phyloP scores from a whole-genome alignment of 2,797 vertebrate genomes.

The Emys orbicularis region DNA sequence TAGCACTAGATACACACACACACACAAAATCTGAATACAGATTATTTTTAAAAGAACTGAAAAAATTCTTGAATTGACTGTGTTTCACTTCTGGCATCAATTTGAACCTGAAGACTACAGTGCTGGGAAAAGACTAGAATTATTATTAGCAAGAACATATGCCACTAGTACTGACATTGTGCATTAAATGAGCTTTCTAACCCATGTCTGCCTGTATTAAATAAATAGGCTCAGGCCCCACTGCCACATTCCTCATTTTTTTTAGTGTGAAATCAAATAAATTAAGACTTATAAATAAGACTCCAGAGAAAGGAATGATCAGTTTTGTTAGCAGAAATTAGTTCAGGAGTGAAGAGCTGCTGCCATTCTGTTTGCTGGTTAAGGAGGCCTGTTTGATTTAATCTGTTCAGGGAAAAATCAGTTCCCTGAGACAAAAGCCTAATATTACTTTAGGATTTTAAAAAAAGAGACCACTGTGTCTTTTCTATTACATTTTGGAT shows the following conservation, averaged over 20 bases:
- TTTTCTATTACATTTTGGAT: conserved; percentile 45
- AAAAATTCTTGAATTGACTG: conserved; percentile 44
- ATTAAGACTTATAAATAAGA: conserved; percentile 75
- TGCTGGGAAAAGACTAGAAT: conserved; percentile 27
- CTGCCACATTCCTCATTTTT: conserved; percentile 45
- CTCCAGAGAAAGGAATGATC: conserved; percentile 61
- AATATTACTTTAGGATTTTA: conserved; percentile 54
- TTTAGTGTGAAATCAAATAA: conserved; percentile 67
- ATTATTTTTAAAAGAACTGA: conserved; percentile 14
- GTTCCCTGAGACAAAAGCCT: conserved; percentile 72
- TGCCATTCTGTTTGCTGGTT: conserved; percentile 60
- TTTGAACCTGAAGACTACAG: neutral
- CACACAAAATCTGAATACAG: conserved; percentile 35
- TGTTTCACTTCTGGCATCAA: conserved; percentile 40
- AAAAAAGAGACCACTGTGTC: conserved; percentile 22
- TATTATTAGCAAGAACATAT: conserved; percentile 12
- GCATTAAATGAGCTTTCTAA: conserved; percentile 71
- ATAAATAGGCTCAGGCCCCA: conserved; percentile 57
- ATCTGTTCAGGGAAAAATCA: conserved; percentile 71
- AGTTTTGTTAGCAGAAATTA: conserved; percentile 72
- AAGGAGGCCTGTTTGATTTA: conserved; percentile 69
- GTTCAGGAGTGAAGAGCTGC: conserved; percentile 67
- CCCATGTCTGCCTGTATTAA: conserved; percentile 53
- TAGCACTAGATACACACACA: neutral
- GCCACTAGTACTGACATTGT: conserved; percentile 23